These are phyloP conservation scores for Resseliella maxima DNA, from an alignment of 2,888 invertebrate genomes.

Conservation along the genomic window DNA sequence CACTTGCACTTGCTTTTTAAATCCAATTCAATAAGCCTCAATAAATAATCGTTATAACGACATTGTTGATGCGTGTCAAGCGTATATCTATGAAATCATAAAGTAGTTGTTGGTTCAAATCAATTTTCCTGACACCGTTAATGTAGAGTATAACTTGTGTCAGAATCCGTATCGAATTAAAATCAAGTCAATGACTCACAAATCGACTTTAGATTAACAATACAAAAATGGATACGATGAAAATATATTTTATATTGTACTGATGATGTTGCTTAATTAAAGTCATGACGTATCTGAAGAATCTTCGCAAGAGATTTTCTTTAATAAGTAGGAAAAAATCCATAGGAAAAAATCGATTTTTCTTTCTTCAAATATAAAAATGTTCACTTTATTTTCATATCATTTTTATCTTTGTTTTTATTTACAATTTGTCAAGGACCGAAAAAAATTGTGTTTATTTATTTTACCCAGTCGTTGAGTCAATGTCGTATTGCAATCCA, in stretches of 20 bases:
- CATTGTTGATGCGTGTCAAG: background rate
- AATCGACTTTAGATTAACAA: background rate
- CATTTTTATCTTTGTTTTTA: too few species aligned
- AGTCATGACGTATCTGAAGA: too few species aligned
- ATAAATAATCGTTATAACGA: background rate
- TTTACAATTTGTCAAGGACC: background rate
- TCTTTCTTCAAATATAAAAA: too few species aligned
- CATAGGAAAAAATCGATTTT: too few species aligned
- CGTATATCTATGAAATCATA: background rate
- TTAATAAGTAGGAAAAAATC: too few species aligned
- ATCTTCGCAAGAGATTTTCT: too few species aligned
- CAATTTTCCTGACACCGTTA: too few species aligned
- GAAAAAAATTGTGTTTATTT: background rate
- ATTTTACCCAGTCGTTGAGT: background rate
- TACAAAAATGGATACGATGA: too few species aligned
- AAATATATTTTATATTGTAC: too few species aligned
- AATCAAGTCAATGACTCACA: background rate
- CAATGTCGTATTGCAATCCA: background rate
- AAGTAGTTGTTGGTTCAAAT: background rate
- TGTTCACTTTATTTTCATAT: too few species aligned
- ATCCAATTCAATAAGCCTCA: background rate
- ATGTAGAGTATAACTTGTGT: background rate
- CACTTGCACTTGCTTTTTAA: background rate
- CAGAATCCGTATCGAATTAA: background rate
- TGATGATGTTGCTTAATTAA: too few species aligned